These are phyloP conservation scores for Saimiri boliviensis DNA, from an alignment of 2,113 vertebrate genomes.

Conservation along the genomic window DNA sequence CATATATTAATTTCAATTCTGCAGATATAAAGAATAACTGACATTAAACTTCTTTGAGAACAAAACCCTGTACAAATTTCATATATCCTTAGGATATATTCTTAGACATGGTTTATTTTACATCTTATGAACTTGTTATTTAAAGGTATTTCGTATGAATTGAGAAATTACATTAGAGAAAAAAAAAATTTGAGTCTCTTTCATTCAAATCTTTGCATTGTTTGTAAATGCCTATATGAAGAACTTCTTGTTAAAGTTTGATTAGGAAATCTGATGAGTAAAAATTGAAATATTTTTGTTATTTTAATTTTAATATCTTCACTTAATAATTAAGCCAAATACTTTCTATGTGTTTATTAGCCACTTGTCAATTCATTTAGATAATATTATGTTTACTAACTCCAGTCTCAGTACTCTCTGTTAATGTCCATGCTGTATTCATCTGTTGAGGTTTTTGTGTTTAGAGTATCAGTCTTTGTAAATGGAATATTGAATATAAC, in stretches of 20 bases:
- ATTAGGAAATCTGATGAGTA: background rate
- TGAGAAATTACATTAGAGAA: background rate
- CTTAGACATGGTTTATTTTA: background rate
- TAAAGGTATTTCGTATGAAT: background rate
- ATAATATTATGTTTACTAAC: background rate
- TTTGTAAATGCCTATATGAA: background rate
- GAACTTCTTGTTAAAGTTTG: background rate
- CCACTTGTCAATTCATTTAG: background rate
- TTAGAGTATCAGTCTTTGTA: background rate
- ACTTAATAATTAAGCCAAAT: background rate
- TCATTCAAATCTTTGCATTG: background rate
- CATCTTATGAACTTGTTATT: background rate
- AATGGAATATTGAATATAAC: background rate
- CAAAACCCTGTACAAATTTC: background rate
- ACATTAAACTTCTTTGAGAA: background rate
- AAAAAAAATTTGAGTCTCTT: background rate
- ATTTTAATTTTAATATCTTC: background rate
- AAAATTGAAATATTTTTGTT: background rate
- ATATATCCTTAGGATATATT: background rate
- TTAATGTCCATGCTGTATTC: background rate
- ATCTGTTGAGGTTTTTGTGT: background rate
- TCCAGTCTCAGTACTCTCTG: background rate
- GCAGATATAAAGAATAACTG: background rate
- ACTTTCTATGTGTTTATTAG: background rate
- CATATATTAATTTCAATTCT: background rate